Percentiles rank a stretch among this genome's conserved stretches.
Conservation (phyloP, 2,888 invertebrate genomes). For the Coelinius sp. region DNA sequence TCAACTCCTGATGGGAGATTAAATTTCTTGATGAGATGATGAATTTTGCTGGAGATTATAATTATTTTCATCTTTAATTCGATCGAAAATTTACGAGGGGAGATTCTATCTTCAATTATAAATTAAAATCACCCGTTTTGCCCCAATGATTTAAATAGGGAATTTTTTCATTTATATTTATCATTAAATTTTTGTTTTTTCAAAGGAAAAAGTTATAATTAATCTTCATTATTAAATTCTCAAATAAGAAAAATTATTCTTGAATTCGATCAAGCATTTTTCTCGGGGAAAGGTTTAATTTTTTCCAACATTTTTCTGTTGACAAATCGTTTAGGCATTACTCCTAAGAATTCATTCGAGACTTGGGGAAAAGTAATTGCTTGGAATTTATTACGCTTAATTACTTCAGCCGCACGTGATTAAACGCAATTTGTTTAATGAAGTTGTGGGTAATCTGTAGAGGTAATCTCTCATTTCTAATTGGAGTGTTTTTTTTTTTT, state of each 20-base stretch:
- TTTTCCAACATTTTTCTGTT: background rate
- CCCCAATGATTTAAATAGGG: too few species aligned
- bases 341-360: background rate
- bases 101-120: too few species aligned
- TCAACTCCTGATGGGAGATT: background rate
- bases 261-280: too few species aligned
- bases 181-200: too few species aligned
- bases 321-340: background rate
- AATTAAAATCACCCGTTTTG: too few species aligned
- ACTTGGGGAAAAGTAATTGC: background rate
- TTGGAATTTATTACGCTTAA: background rate
- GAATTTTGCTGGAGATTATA: too few species aligned
- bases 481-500: background rate
- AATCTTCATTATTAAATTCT: too few species aligned
- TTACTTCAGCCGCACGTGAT: background rate
- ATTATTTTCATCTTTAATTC: too few species aligned
- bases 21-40: background rate
- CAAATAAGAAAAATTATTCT: too few species aligned
- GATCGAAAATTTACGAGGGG: too few species aligned
- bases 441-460: background rate
- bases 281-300: background rate
- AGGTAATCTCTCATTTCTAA: background rate
- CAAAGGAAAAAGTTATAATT: too few species aligned
- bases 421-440: slow-evolving; percentile 14
- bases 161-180: too few species aligned